These are phyloP conservation scores for Loxodonta africana DNA, from an alignment of 2,113 vertebrate genomes.

Conservation along the genomic window DNA sequence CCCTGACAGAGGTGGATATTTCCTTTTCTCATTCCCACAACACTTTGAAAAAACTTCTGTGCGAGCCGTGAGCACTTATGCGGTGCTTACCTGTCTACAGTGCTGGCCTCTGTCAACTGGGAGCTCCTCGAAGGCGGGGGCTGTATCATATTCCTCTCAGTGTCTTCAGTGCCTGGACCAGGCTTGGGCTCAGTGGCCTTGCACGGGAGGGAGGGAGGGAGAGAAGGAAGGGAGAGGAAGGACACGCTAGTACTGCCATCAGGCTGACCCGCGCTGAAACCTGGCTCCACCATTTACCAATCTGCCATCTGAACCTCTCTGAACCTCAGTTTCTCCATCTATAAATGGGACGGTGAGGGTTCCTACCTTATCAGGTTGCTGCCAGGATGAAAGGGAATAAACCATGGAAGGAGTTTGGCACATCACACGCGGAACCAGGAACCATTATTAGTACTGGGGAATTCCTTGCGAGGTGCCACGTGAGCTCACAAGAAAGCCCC, in stretches of 20 bases:
- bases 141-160: rapidly evolving
- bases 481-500: constrained; percentile 65
- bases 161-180: rapidly evolving
- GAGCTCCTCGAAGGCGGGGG: not conserved
- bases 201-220: not conserved
- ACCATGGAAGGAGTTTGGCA: not conserved
- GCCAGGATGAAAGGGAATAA: not conserved
- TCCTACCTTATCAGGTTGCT: not conserved
- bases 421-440: not conserved
- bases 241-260: not conserved
- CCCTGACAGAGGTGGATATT: rapidly evolving
- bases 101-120: not conserved
- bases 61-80: rapidly evolving
- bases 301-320: not conserved
- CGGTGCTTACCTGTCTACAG: rapidly evolving
- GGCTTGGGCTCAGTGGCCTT: too few relatives aligned
- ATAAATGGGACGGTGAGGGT: too few relatives aligned
- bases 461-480: not conserved
- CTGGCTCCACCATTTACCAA: not conserved
- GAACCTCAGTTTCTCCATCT: not conserved
- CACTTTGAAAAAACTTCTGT: rapidly evolving
- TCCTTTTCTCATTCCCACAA: not conserved
- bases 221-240: too few relatives aligned
- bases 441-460: not conserved
- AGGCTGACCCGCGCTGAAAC: rapidly evolving